A percentile compares a stretch with the other conserved stretches of the same genome.
These are phyloP conservation scores for Apodemia duryi DNA, from an alignment of 2,888 invertebrate genomes.

Conservation along the genomic window DNA sequence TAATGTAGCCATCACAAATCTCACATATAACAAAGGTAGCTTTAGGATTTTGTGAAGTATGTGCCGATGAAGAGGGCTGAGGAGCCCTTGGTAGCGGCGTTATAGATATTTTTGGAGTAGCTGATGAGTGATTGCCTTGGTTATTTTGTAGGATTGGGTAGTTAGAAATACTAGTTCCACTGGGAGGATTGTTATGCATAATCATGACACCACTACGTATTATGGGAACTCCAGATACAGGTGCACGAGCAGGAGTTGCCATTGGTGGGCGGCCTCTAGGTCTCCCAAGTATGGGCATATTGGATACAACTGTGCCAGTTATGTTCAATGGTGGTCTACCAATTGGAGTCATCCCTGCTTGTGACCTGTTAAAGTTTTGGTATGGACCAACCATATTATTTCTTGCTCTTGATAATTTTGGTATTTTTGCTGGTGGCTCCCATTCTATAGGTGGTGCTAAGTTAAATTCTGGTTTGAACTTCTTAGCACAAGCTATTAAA, in stretches of 20 bases:
- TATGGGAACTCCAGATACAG: slow-evolving; percentile 69
- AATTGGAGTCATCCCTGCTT: slow-evolving; percentile 65
- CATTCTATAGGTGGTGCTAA: slow-evolving; percentile 92
- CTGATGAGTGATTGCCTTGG: slow-evolving; percentile 61
- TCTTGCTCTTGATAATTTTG: slow-evolving; percentile 78
- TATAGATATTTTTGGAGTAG: slow-evolving; percentile 95
- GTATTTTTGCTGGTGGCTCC: slow-evolving; percentile 97
- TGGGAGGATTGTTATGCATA: slow-evolving; percentile 80
- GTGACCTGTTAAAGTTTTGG: slow-evolving; percentile 71
- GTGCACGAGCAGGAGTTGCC: slow-evolving; percentile 47
- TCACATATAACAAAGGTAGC: slow-evolving; percentile 96
- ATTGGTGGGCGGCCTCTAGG: slow-evolving; percentile 72
- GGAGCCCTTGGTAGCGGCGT: slow-evolving; percentile 90
- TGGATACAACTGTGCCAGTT: slow-evolving; percentile 45
- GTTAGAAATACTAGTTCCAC: slow-evolving; percentile 62
- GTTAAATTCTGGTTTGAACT: slow-evolving; percentile 94
- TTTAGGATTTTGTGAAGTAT: slow-evolving; percentile 75
- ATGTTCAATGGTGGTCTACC: slow-evolving; percentile 58
- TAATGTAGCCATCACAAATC: slow-evolving; percentile 98
- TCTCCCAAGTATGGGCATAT: slow-evolving; percentile 56
- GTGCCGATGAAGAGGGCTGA: slow-evolving; percentile 61
- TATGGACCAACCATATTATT: slow-evolving; percentile 66
- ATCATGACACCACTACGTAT: slow-evolving; percentile 83
- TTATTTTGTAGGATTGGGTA: slow-evolving; percentile 62
- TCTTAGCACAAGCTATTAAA: slow-evolving; percentile 92